Evolutionary conservation across 2,888 invertebrate species (phyloP).

Genomic region (Sphaeridia pumilis): DNA sequence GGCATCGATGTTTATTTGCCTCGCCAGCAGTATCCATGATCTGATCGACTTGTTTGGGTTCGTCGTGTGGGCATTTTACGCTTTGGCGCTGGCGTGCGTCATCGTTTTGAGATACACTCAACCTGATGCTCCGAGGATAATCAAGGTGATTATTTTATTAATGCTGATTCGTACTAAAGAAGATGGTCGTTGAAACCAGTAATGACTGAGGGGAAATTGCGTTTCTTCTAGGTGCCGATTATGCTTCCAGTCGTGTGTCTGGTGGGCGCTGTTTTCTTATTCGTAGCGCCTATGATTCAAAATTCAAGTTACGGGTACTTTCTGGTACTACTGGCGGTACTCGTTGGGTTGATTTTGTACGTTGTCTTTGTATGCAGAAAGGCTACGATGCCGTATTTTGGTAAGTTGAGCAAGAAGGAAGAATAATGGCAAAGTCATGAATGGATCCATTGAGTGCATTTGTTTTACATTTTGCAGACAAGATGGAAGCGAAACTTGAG

Average conservation of each 20-base stretch:
- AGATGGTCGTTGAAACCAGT: neutral
- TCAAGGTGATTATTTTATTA: neutral
- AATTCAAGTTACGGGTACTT: constrained; percentile 11
- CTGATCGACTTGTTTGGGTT: constrained; percentile 94
- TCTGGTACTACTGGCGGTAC: constrained; percentile 5
- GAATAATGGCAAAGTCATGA: too few species aligned
- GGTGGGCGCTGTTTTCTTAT: constrained; percentile 8
- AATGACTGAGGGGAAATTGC: neutral
- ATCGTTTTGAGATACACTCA: constrained; percentile 55
- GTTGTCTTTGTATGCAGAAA: constrained; percentile 16
- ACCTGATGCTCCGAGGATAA: neutral
- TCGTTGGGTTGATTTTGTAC: constrained; percentile 15
- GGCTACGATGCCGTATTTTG: too few species aligned
- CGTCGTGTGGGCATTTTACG: constrained; percentile 78
- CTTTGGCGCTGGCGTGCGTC: constrained; percentile 64
- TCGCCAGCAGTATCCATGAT: constrained; percentile 84
- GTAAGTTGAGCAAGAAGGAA: too few species aligned
- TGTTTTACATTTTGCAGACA: too few species aligned
- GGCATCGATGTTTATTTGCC: constrained; percentile 78
- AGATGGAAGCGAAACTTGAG: too few species aligned
- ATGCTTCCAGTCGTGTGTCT: constrained; percentile 10
- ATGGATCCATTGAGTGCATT: too few species aligned
- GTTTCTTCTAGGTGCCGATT: constrained; percentile 11
- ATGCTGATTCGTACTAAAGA: neutral
- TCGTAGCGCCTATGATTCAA: constrained; percentile 17